Base-by-base conservation (phyloP, 2,797 vertebrate genomes). In the Botia almorhae region DNA sequence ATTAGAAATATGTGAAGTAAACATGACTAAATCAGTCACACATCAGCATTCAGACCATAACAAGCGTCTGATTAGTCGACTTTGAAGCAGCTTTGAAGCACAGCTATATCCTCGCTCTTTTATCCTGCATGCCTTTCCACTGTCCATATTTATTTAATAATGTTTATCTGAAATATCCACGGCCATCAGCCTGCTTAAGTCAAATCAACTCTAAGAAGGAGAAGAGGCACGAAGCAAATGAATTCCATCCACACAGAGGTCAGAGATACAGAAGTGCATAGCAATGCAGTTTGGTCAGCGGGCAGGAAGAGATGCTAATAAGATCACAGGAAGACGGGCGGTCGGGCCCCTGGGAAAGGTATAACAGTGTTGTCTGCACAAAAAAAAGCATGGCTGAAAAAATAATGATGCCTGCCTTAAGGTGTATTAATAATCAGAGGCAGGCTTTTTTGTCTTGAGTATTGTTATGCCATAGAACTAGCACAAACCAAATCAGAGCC, bases 251-350 rank as follows among this genome's bases (percentile, higher is more conserved):
- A 89, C 92, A 96, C 93, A 94, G 94, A 95, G 95, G 96, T 96
- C 96, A 96, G 95, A 90, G 91, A 95, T 92, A 94, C 93, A 93
- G 94, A 96, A 96, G 96, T 96, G 95, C 96, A 96, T 94, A 96
- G 94, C 94, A 94, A 95, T 95, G 95, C 92, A 94, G 93, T 96
- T 96, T 94, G 92, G 87, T 93, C 94, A 94, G 94, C 93, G 95
- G 94, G 94, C 93, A 94, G 91, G 84, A 87, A 92, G 93, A 95
- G 94, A 94, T 95, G 94, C 95, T 97, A 96, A 97, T 96, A 95
- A 96, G 96, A 96, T 95, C 95, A 96, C 92, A 94, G 94, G 95
- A 95, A 92, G 91, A 93, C 95, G 92, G 94, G 93, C 93, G 94
- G 92, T 87, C 90, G 85, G 91, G 91, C 95, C 95, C 94, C 87